Base-by-base conservation (phyloP, 2,888 invertebrate species). In the Latrodectus hesperus region DNA sequence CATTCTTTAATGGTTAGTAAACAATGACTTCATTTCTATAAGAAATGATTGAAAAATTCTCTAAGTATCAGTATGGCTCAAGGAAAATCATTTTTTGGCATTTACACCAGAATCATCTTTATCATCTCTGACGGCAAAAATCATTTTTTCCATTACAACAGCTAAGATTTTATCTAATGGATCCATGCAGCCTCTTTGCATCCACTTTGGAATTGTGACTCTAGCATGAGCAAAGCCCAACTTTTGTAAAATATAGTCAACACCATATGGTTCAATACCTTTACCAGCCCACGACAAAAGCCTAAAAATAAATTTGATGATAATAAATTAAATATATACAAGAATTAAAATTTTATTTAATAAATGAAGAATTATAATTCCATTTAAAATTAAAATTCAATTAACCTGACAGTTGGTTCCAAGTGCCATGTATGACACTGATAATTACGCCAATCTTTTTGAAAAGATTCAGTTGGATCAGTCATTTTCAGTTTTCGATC, bases 131-230 rank as follows among this genome's bases (percentile, higher is more conserved):
- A 86, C 85, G 65, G 88, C 89, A n/a, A 83, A 82, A 75, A 90
- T 89, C 89, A 90, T 91, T 79, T 90, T 90, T 60, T 90, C 91
- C 90, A 92, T 91, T 3, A 96, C 94, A 16, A 96, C 93, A 14
- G 98, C 96, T 88, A 98, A 94, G 86, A 99, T 94, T 92, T 97
- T 97, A 93, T 99, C 99, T 81, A 99, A 93, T 0, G 99, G 98
- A 93, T 99, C 99, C 95, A 99, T 97, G 91, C 98, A 96, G 16
- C 99, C 99, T 82, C 99, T 94, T 93, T 99, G 99, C 94, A 99
- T 95, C 98, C 99, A 99, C 93, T 99, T 99, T 85, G 99, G 99
- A 92, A 99, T 99, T 84, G 99, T 99, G 90, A 97, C 98, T 90
- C 99, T 94, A 14, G 99, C 99, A 93, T 99, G 99, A 88, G 97